Conservation (phyloP, 2,797 vertebrate genomes). For the Pteronotus mesoamericanus region DNA sequence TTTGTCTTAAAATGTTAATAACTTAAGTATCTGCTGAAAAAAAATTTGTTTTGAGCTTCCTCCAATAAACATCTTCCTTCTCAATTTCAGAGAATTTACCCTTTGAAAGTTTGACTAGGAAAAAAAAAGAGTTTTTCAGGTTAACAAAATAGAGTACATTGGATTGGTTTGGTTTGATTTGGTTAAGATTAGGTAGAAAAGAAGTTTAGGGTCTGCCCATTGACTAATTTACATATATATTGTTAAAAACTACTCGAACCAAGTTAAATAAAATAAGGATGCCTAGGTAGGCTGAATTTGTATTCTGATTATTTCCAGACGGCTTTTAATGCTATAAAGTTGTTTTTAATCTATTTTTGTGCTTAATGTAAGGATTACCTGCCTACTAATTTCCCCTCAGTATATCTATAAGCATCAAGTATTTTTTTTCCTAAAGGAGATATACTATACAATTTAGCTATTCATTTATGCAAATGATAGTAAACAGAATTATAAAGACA, state of each 20-base stretch:
- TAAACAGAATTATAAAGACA: conserved; percentile 77
- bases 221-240: conserved; percentile 1
- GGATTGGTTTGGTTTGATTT: background rate
- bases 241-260: conserved; percentile 32
- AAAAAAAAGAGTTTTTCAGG: background rate
- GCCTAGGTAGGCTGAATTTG: background rate
- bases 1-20: conserved; percentile 14
- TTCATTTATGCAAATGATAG: conserved; percentile 73
- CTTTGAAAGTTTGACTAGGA: background rate
- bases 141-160: conserved; percentile 15
- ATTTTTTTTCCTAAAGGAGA: conserved; percentile 64
- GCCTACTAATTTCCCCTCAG: background rate
- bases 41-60: background rate
- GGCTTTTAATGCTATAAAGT: conserved; percentile 37
- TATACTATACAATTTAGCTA: conserved; percentile 77
- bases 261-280: conserved; percentile 50
- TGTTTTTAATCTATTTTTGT: background rate
- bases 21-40: conserved; percentile 37
- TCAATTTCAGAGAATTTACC: background rate
- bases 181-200: conserved; percentile 40
- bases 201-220: background rate
- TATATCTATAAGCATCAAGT: conserved; percentile 58
- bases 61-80: background rate
- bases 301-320: conserved; percentile 31
- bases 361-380: conserved; percentile 46